Evolutionary conservation across 2,113 vertebrate genomes (phyloP), one percentile per base, ranked within the genome.

Genomic region (Camelus bactrianus): DNA sequence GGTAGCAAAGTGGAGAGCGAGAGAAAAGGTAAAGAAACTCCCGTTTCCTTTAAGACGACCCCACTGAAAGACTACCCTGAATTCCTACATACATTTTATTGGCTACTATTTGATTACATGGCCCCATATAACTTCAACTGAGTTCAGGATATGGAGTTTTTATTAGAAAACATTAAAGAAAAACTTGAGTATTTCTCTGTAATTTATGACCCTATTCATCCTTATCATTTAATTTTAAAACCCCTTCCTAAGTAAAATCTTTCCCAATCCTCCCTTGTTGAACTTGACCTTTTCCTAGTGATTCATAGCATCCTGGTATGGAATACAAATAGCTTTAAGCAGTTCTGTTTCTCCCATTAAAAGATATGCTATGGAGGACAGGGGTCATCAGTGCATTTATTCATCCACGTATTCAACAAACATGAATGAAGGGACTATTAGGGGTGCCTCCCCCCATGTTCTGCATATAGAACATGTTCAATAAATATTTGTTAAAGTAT

Each of bases 231-330:
- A 14, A 83, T 48, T 73, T 83, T 12, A 86, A 69, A 94, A 60
- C 15, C 8, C 88, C 16, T 91, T 88, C n/a, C 26, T 65, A 60
- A 81, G 17, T 13, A 65, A 70, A 80, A 72, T 70, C 20, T 30
- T 28, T 76, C 67, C 62, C 82, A 84, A 90, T 50, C n/a, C 48
- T 82, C 58, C 22, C 72, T 72, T 35, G 17, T 60, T 65, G 79
- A 95, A 94, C 16, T 35, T 75, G 72, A 89, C 84, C 60, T 87
- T 93, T 58, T 82, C 15, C 32, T 58, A 10, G 58, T 56, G 90
- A 75, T 72, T 20, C 9, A 65, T 50, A 42, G 16, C 22, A 58
- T 60, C 38, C 30, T 35, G 16, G 42, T 46, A 73, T 60, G 17
- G 35, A 70, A 75, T 38, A 77, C 5, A 64, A 83, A 92, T 4